These are phyloP conservation scores for Apostichopus californicus DNA, from an alignment of 35 echinoderm and acorn worm species.

Conservation along the genomic window DNA sequence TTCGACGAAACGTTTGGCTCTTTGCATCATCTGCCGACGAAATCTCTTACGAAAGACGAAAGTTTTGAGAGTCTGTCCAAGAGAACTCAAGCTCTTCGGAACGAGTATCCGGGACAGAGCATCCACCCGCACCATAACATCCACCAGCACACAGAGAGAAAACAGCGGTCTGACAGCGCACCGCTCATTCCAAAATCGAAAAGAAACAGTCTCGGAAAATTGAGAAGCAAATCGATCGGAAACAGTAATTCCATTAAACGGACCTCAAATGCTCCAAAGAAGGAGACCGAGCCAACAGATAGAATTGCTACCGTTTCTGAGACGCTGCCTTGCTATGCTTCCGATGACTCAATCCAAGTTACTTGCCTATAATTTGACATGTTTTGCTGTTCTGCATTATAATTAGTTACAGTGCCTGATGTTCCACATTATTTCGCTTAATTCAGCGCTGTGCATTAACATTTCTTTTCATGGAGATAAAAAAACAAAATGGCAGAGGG, in stretches of 20 bases:
- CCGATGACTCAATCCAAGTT: not conserved
- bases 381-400: no score
- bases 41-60: not conserved
- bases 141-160: not conserved
- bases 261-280: not conserved
- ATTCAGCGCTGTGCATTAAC: no score
- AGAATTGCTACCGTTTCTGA: not conserved
- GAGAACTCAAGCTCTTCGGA: conserved; percentile 3
- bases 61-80: conserved; percentile 36
- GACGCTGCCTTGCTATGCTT: not conserved
- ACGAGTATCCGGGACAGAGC: not conserved
- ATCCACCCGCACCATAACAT: not conserved
- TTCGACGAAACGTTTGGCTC: not conserved
- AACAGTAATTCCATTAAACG: not conserved
- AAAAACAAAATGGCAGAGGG: no score
- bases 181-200: conserved; percentile 36
- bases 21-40: not conserved
- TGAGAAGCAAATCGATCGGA: conserved; percentile 34
- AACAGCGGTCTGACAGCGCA: conserved; percentile 18
- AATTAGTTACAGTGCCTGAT: no score
- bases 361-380: not conserved
- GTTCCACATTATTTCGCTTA: no score
- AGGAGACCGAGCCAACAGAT: not conserved
- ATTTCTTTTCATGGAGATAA: no score
- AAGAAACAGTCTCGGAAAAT: not conserved